Conservation (phyloP, 2,113 vertebrate species). For the Oncorhynchus gorbuscha region DNA sequence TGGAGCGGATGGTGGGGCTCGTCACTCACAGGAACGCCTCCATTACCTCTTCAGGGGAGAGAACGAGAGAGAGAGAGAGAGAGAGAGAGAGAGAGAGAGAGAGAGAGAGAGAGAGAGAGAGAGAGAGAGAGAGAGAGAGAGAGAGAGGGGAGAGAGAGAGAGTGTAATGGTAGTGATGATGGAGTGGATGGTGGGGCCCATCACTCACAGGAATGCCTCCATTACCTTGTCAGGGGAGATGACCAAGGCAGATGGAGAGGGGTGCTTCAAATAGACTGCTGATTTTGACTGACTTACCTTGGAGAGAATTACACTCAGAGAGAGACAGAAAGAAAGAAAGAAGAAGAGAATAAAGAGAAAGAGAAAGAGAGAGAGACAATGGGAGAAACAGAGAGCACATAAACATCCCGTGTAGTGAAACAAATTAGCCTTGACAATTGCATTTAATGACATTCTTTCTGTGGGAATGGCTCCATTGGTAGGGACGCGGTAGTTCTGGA, state of each 20-base stretch:
- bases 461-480: constrained; percentile 29
- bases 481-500: constrained; percentile 20
- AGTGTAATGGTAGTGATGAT: constrained; percentile 38
- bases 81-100: too few species aligned
- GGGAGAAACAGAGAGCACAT: not conserved
- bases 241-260: not conserved
- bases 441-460: constrained; percentile 29
- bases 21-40: constrained; percentile 66
- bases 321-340: not conserved
- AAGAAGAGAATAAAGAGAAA: too few species aligned
- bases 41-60: constrained; percentile 43
- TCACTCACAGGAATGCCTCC: constrained; percentile 65
- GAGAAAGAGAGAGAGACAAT: not conserved
- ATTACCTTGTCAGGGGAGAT: constrained; percentile 41
- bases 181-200: constrained; percentile 45
- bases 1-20: constrained; percentile 42
- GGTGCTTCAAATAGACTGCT: constrained; percentile 12
- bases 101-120: too few species aligned
- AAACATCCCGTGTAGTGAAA: not conserved
- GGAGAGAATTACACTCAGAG: constrained; percentile 22
- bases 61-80: not conserved
- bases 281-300: constrained; percentile 21
- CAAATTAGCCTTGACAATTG: constrained; percentile 36
- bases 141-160: too few species aligned
- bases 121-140: too few species aligned